Evolutionary conservation across 2,113 vertebrate genomes (phyloP), one percentile per base, ranked within the genome.

Genomic region (Aegithalos caudatus): DNA sequence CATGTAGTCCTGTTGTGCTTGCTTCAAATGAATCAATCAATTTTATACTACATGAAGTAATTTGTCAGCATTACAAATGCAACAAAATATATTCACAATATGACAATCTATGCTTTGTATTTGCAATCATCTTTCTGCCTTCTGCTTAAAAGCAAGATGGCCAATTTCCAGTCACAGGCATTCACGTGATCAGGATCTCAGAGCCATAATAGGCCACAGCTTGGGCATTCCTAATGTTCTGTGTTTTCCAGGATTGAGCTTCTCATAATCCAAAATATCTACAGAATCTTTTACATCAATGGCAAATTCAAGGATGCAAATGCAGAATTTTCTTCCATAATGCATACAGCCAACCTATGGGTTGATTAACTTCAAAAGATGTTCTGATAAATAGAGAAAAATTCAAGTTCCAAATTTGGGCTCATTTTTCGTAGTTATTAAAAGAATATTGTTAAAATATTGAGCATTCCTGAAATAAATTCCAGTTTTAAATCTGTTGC

Each of bases 271-370:
- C 47, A 57, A 58, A 87, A 74, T 4, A n/a, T 9, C 6, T 16
- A 53, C 5, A 77, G 23, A 0, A 0, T 7, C n/a, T 70, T 87
- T 51, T 51, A 56, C 3, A 27, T 10, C 48, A 29, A 35, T 4
- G 12, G 12, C 8, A 81, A 92, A 82, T 44, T 25, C 16, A 70
- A 76, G 53, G 35, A 58, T 15, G 31, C 3, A 81, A 93, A 92
- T 22, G 27, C 16, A 64, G 33, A 71, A 74, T 44, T 70, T 56
- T 33, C 25, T 87, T 58, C 53, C 19, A 10, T 64, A 51, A 90
- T 2, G 7, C 7, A 27, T 10, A 47, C 4, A 64, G 48, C 21
- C 24, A 60, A 76, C 10, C 31, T 4, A 0, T 6, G 7, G 33
- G 24, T 31, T 67, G 23, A n/a, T 35, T 56, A 67, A 54, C 10